phyloP scores from a whole-genome alignment of 2,113 vertebrate species.

The Motacilla tschutschensis region DNA sequence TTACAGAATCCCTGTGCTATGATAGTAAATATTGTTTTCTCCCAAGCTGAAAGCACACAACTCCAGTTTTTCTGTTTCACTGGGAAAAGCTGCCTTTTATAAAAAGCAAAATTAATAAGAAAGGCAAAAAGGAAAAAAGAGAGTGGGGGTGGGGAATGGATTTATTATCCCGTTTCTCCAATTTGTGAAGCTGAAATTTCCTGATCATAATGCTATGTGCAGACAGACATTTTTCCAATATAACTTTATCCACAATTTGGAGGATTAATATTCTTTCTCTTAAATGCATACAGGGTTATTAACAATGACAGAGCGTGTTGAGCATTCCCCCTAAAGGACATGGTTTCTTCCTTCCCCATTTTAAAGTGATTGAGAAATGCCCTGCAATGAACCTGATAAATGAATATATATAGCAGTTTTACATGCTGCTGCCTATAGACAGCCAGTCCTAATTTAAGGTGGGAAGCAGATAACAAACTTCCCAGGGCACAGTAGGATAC shows the following conservation, averaged over 20 bases:
- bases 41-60: neutral
- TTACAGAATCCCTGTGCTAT: neutral
- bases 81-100: neutral
- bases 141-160: accelerated
- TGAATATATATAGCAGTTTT: neutral
- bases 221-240: neutral
- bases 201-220: neutral
- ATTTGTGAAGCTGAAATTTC: neutral
- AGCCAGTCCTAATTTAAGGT: conserved; percentile 50
- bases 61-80: neutral
- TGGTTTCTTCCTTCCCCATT: neutral
- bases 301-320: neutral
- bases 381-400: neutral
- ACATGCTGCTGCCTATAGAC: neutral
- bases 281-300: neutral
- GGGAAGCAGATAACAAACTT: conserved; percentile 36
- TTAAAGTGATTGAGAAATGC: neutral
- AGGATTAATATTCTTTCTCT: neutral
- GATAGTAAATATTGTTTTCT: conserved; percentile 19
- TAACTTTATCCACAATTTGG: neutral
- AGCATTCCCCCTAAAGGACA: neutral
- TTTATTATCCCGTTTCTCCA: neutral
- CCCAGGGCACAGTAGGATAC: neutral
- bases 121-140: neutral
- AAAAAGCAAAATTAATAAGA: neutral